Base-by-base conservation (phyloP, 2,888 invertebrate species). In the Myopa testacea region DNA sequence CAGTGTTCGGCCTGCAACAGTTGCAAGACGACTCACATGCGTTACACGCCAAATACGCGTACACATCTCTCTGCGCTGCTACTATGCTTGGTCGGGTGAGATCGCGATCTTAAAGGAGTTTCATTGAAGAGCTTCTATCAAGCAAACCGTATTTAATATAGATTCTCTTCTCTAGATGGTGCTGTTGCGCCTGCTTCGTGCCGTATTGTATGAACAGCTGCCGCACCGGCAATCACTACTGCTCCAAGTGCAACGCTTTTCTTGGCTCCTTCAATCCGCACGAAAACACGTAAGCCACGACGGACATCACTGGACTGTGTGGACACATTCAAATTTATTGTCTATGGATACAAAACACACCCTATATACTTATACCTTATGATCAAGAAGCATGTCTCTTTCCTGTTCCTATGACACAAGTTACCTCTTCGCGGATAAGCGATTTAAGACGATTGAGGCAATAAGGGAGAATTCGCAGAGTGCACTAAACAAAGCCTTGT, bases 121-220 rank as follows among this genome's bases (percentile, higher is more conserved):
- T 34, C 34, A 3, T 37, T 16, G 16, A 34, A 14, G 55, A 10
- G 40, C 1, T 10, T 26, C 37, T 40, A 26, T 26, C 19, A 50
- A 38, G 45, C n/a, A 45, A 45, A 14, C 10, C 4, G 6, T 38
- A 68, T 14, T 45, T 40, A 40, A 68, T 14, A 63, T 45, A 45
- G 7, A 12, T 75, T 19, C 72, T 62, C 60, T 65, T 77, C 38
- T 34, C 74, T 69, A 88, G 88, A 38, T 88, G 88, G 86, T 88
- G 88, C 82, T 87, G 87, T 76, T 88, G 87, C 79, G 88, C 88
- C n/a, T 88, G 88, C 50, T 84, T 83, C 76, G 87, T 88, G 26
- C 88, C 88, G 26, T 88, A 88, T 71, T 88, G 88, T 81, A 88
- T 88, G 88, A 86, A 85, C 62, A 88, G 88, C 80, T 88, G 88